Conservation (phyloP, 2,113 vertebrate genomes). For the Xenus cinereus region DNA sequence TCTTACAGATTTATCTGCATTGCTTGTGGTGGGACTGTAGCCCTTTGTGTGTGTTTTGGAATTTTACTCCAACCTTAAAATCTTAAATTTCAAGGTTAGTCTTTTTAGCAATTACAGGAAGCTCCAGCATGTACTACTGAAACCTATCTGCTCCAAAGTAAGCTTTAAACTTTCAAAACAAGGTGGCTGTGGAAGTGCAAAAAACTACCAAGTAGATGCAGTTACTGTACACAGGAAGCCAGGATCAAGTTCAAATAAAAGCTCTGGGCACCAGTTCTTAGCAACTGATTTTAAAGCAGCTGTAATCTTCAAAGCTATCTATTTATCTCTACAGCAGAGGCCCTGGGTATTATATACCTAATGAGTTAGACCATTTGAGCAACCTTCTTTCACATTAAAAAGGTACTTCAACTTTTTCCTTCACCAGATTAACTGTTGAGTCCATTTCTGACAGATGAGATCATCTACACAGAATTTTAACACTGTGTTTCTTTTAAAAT, state of each 20-base stretch:
- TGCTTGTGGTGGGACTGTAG: neutral
- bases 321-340: slow-evolving; percentile 40
- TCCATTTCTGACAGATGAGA: slow-evolving; percentile 36
- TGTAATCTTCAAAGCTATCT: slow-evolving; percentile 66
- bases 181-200: slow-evolving; percentile 50
- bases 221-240: slow-evolving; percentile 63
- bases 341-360: slow-evolving; percentile 57
- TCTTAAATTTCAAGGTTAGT: slow-evolving; percentile 58
- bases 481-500: neutral
- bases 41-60: slow-evolving; percentile 37
- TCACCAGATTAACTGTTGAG: neutral
- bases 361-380: slow-evolving; percentile 32
- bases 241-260: slow-evolving; percentile 69
- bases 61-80: slow-evolving; percentile 30
- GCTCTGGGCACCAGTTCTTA: slow-evolving; percentile 38
- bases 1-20: neutral
- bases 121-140: neutral
- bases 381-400: slow-evolving; percentile 30
- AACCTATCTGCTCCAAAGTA: slow-evolving; percentile 42
- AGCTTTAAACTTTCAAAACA: slow-evolving; percentile 45
- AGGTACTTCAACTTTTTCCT: slow-evolving; percentile 22
- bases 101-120: slow-evolving; percentile 54
- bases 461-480: slow-evolving; percentile 27
- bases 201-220: slow-evolving; percentile 31
- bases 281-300: slow-evolving; percentile 51